Base-by-base conservation (phyloP, 2,797 vertebrate genomes). In the Rhadinocentrus ornatus region DNA sequence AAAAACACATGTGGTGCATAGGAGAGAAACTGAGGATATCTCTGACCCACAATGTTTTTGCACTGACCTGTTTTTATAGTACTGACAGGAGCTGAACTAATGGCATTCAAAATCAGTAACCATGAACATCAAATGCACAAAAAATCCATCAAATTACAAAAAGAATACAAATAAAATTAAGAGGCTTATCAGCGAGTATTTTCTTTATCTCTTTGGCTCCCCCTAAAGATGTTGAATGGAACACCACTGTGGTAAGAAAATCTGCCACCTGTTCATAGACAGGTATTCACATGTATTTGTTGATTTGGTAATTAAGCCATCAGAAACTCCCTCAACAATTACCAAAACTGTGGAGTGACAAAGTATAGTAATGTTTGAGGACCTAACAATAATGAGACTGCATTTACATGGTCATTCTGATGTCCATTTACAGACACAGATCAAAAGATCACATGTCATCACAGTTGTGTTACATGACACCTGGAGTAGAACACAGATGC, bases 1-100 rank as follows among this genome's bases (percentile, higher is more conserved):
- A 56, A 73, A 76, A 76, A 71, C 39, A 48, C 62, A 71, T 65
- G 39, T 41, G 5, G 44, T 62, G 71, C 77, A 15, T 63, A 37
- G 62, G 61, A 75, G 78, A 68, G 63, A 44, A 61, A 75, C 73
- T 69, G 57, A 68, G 3, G 41, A 22, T n/a, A 41, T n/a, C 37
- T 29, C 32, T 18, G 8, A 53, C 18, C 7, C 48, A 29, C 3
- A 3, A 16, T 44, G 12, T 35, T 66, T 11, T 22, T 46, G 15
- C 26, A 7, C 39, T 39, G 18, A 55, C 27, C 12, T 56, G 20
- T 46, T 27, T n/a, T 2, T 24, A 3, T 24, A 3, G 8, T 12
- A 35, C 3, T 53, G 9, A 16, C 37, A 41, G 37, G 37, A 39
- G 37, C 37, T 16, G 37, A 41, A 41, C 37, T 41, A 41, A 41